A percentile compares a stretch with the other conserved stretches of the same genome.
Conservation (phyloP, 2,888 invertebrate species). For the Bhutanitis thaidina region DNA sequence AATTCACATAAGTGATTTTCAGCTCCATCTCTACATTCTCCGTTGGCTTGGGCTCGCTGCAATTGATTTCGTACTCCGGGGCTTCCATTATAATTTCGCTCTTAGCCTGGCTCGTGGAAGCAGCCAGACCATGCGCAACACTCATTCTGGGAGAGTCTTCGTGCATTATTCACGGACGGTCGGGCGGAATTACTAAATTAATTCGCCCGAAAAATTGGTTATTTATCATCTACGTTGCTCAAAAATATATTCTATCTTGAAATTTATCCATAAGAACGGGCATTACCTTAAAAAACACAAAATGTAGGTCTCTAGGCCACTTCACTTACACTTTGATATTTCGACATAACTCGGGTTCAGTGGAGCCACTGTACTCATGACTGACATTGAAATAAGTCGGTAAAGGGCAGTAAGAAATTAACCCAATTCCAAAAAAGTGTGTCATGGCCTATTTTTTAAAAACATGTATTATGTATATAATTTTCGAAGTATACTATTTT, state of each 20-base stretch:
- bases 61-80: slow-evolving; percentile 65
- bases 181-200: slow-evolving; percentile 57
- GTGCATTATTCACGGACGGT: slow-evolving; percentile 81
- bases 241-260: slow-evolving; percentile 80
- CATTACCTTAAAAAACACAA: slow-evolving; percentile 61
- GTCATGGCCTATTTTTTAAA: slow-evolving; percentile 62
- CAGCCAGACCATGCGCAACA: slow-evolving; percentile 84
- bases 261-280: slow-evolving; percentile 66
- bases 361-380: slow-evolving; percentile 83
- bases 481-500: slow-evolving; percentile 2
- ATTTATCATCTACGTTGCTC: slow-evolving; percentile 64
- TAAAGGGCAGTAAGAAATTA: slow-evolving; percentile 77
- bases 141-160: slow-evolving; percentile 85
- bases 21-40: slow-evolving; percentile 79
- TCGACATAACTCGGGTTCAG: slow-evolving; percentile 86
- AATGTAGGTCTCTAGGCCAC: slow-evolving; percentile 95
- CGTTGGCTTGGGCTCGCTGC: slow-evolving; percentile 69
- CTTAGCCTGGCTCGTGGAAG: slow-evolving; percentile 79
- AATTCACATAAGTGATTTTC: slow-evolving; percentile 82
- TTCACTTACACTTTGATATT: slow-evolving; percentile 91
- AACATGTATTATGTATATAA: slow-evolving; percentile 14
- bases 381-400: slow-evolving; percentile 80
- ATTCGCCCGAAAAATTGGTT: slow-evolving; percentile 44
- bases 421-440: slow-evolving; percentile 65
- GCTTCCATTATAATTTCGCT: slow-evolving; percentile 65